Conservation (phyloP, 1,140 invertebrate species). For the Musca domestica region DNA sequence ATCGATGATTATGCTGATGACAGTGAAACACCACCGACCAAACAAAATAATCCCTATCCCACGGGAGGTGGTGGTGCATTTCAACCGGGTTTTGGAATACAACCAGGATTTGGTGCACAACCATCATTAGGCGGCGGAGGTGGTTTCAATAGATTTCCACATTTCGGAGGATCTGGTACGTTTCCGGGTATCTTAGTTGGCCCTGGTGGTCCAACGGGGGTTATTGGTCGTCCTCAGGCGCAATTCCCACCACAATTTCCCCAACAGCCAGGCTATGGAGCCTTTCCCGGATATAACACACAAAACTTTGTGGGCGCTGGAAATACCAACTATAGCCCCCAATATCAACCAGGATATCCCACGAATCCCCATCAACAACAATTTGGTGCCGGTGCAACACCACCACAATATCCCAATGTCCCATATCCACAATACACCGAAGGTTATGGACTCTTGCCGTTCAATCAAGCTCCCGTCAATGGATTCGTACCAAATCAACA, state of each 20-base stretch:
- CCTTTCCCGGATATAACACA: background rate
- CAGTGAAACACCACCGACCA: slow-evolving; percentile 36
- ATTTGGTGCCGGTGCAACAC: slow-evolving; percentile 10
- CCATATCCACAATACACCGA: slow-evolving; percentile 40
- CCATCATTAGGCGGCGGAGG: slow-evolving; percentile 31
- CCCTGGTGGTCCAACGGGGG: slow-evolving; percentile 60
- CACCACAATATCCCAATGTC: slow-evolving; percentile 27
- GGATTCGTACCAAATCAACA: background rate
- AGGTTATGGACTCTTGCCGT: slow-evolving; percentile 38
- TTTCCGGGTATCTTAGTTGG: slow-evolving; percentile 58
- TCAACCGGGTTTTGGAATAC: slow-evolving; percentile 25
- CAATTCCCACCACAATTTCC: slow-evolving; percentile 27
- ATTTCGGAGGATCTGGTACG: slow-evolving; percentile 18
- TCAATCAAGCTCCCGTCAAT: too few relatives aligned
- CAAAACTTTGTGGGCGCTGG: background rate
- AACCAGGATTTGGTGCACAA: slow-evolving; percentile 26
- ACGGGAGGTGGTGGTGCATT: background rate
- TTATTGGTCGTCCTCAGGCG: slow-evolving; percentile 52
- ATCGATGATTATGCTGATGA: slow-evolving; percentile 46
- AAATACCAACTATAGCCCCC: slow-evolving; percentile 7
- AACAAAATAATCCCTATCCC: slow-evolving; percentile 36
- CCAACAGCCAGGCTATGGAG: slow-evolving; percentile 2
- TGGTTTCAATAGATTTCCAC: background rate
- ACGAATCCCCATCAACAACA: slow-evolving; percentile 4
- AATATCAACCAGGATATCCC: slow-evolving; percentile 33